Conservation (phyloP, 2,113 vertebrate species). For the Anoplopoma fimbria region DNA sequence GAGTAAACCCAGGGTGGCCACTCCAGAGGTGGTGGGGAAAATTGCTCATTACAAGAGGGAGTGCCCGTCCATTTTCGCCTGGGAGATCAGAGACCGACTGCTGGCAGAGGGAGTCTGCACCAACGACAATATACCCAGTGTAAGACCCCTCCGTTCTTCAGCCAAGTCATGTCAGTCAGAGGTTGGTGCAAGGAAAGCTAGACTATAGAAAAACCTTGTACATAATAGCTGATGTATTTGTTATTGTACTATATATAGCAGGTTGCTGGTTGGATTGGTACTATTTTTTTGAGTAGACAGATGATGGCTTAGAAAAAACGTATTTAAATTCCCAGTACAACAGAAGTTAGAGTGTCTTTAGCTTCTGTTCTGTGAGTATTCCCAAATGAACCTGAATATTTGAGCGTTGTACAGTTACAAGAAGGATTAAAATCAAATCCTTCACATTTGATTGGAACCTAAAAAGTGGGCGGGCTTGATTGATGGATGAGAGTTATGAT, state of each 20-base stretch:
- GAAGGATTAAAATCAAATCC: not conserved
- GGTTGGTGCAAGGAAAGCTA: not conserved
- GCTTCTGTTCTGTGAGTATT: not conserved
- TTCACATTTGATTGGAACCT: not conserved
- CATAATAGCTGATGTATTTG: not conserved
- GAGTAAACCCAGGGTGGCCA: slow-evolving; percentile 98
- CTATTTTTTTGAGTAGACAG: not conserved
- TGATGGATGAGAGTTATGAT: not conserved
- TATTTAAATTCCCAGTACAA: not conserved
- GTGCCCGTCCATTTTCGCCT: slow-evolving; percentile 99
- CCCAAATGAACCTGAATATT: not conserved
- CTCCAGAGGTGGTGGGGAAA: slow-evolving; percentile 98
- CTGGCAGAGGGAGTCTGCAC: slow-evolving; percentile 98
- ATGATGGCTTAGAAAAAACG: not conserved
- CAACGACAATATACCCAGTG: slow-evolving; percentile 99
- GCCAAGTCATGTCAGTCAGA: not conserved
- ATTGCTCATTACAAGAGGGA: slow-evolving; percentile 99
- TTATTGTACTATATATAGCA: not conserved
- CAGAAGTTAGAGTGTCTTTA: not conserved
- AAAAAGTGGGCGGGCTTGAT: not conserved
- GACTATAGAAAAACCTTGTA: not conserved
- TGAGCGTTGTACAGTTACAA: not conserved
- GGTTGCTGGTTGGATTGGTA: not conserved
- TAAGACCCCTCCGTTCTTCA: slow-evolving; percentile 82
- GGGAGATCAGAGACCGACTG: slow-evolving; percentile 99